phyloP scores from a whole-genome alignment of 2,113 vertebrate genomes.

The Diglossa brunneiventris region DNA sequence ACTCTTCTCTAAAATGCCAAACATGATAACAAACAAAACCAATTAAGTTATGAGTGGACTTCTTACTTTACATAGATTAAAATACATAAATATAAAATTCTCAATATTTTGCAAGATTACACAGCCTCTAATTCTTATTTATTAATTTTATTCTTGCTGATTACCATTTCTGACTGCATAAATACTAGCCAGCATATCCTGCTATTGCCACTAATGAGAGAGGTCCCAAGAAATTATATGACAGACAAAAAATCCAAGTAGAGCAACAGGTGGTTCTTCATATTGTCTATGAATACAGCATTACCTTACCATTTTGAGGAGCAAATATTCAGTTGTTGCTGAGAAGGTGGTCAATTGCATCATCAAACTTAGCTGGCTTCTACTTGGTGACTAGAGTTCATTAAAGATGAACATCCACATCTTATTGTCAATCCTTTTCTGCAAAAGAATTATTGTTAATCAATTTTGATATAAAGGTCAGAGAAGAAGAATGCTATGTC shows the following conservation, averaged over 20 bases:
- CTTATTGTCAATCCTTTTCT: constrained; percentile 41
- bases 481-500: constrained; percentile 8
- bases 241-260: background rate
- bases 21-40: constrained; percentile 1
- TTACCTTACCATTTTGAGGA: background rate
- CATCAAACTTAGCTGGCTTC: background rate
- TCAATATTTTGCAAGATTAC: constrained; percentile 2
- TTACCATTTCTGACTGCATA: background rate
- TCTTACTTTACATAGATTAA: constrained; percentile 20
- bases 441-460: constrained; percentile 48
- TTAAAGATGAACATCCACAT: constrained; percentile 19
- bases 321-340: background rate
- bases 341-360: background rate
- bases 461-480: constrained; percentile 56
- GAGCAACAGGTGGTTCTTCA: background rate
- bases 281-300: background rate
- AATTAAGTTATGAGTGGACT: constrained; percentile 28
- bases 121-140: background rate
- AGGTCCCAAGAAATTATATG: background rate
- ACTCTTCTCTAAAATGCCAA: constrained; percentile 23
- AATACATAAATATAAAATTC: constrained; percentile 15
- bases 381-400: background rate
- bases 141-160: background rate
- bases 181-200: background rate
- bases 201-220: background rate